These are phyloP conservation scores for Pteria penguin DNA, from an alignment of 2,888 invertebrate species.

Conservation along the genomic window DNA sequence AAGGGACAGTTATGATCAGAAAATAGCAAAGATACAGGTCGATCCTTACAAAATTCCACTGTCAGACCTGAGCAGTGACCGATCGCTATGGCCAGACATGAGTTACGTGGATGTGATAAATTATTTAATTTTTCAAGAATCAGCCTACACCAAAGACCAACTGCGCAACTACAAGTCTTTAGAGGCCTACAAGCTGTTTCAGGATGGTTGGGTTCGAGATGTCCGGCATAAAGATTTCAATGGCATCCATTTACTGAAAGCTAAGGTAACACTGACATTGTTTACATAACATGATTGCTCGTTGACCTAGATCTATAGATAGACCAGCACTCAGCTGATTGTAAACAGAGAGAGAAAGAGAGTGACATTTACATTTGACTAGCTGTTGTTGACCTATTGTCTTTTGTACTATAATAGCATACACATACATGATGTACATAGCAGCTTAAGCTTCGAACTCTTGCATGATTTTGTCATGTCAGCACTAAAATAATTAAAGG, in stretches of 20 bases:
- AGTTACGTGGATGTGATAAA: conserved; percentile 18
- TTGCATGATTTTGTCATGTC: too few relatives aligned
- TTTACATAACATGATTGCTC: too few relatives aligned
- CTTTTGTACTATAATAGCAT: too few relatives aligned
- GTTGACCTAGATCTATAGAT: too few relatives aligned
- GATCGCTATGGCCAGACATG: conserved; percentile 14
- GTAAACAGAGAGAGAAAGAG: too few relatives aligned
- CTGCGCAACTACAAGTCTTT: conserved; percentile 31
- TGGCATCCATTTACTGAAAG: background rate
- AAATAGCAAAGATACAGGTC: background rate
- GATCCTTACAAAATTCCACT: background rate
- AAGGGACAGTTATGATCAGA: conserved; percentile 5
- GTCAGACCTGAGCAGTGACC: background rate
- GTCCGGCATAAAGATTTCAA: background rate
- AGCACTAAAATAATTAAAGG: too few relatives aligned
- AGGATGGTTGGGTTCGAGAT: conserved; percentile 28
- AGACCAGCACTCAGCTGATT: too few relatives aligned
- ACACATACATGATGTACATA: too few relatives aligned
- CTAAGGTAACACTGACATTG: too few relatives aligned
- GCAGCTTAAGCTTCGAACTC: too few relatives aligned
- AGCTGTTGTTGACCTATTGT: too few relatives aligned
- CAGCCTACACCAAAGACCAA: conserved; percentile 21
- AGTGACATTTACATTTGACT: too few relatives aligned
- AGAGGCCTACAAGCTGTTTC: conserved; percentile 21
- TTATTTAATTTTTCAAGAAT: conserved; percentile 27